Evolutionary conservation across 2,113 vertebrate genomes (phyloP).

Genomic region (Semicossyphus pulcher): DNA sequence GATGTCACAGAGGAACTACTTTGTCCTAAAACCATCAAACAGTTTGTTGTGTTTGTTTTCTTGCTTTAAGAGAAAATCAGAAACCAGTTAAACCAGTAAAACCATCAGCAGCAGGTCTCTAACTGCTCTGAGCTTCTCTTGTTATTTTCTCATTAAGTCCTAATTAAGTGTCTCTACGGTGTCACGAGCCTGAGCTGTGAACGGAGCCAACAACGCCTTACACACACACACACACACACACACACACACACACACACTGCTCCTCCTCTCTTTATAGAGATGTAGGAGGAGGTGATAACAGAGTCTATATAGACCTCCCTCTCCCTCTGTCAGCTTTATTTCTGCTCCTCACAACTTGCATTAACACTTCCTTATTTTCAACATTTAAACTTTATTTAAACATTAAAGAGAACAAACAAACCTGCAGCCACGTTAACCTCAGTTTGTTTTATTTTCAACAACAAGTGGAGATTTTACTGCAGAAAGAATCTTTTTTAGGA

Average conservation of each 20-base stretch:
- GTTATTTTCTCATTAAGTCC: conserved; percentile 33
- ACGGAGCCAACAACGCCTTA: conserved; percentile 26
- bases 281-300: conserved; percentile 33
- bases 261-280: conserved; percentile 27
- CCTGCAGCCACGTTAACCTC: not conserved
- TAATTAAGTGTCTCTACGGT: conserved; percentile 34
- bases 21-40: too few species aligned
- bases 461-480: not conserved
- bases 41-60: not conserved
- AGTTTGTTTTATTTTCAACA: not conserved
- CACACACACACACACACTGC: conserved; percentile 1
- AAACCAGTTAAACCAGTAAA: too few species aligned
- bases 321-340: not conserved
- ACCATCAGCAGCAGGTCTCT: not conserved
- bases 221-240: conserved; percentile 9
- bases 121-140: not conserved
- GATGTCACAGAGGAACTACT: too few species aligned
- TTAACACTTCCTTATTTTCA: not conserved
- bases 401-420: not conserved
- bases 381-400: not conserved
- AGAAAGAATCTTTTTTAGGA: not conserved
- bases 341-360: not conserved
- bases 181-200: conserved; percentile 30
- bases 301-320: not conserved
- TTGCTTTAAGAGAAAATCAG: not conserved